phyloP scores from a whole-genome alignment of 2,888 invertebrate species.

The Harpalus rubripes region DNA sequence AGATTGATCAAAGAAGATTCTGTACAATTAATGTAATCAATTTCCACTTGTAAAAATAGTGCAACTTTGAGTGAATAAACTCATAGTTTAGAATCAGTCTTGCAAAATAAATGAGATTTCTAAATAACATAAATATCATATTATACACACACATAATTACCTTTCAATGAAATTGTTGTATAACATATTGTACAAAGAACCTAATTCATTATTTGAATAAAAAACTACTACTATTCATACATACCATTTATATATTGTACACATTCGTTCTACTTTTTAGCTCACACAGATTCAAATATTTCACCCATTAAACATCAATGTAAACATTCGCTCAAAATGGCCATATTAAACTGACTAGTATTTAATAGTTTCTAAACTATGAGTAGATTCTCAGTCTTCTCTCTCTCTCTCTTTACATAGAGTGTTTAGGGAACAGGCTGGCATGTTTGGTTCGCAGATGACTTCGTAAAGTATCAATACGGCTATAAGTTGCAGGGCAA shows the following conservation, averaged over 20 bases:
- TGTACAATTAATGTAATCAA: slow-evolving; percentile 32
- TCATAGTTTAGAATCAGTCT: slow-evolving; percentile 17
- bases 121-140: not conserved
- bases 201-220: no score
- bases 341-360: not conserved
- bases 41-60: slow-evolving; percentile 23
- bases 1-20: slow-evolving; percentile 12
- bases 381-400: slow-evolving; percentile 56
- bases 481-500: slow-evolving; percentile 92
- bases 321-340: not conserved
- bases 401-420: slow-evolving; percentile 55
- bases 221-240: no score
- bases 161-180: not conserved
- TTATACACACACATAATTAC: not conserved
- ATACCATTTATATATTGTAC: no score
- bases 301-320: not conserved
- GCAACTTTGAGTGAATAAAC: slow-evolving; percentile 17
- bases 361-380: not conserved
- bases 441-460: slow-evolving; percentile 90
- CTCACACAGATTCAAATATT: no score
- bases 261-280: no score
- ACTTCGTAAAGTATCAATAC: slow-evolving; percentile 91
- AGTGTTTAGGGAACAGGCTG: slow-evolving; percentile 71
- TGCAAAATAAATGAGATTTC: slow-evolving; percentile 23
- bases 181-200: no score